These are phyloP conservation scores for Macrostomum lignano DNA, from an alignment of 1,140 invertebrate species.

Conservation along the genomic window DNA sequence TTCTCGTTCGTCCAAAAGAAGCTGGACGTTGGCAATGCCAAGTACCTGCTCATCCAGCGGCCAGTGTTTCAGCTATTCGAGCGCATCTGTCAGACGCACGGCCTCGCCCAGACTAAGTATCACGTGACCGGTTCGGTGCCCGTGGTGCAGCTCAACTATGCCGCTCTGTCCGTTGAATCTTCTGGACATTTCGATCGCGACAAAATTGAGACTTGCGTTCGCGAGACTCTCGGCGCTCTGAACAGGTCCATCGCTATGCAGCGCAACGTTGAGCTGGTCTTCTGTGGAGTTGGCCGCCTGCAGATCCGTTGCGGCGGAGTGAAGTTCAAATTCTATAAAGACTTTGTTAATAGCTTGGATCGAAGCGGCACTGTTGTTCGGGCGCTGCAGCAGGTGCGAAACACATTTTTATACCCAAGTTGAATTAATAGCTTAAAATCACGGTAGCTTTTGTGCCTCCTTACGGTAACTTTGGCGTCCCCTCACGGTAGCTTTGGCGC, in stretches of 20 bases:
- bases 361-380: conserved; percentile 18
- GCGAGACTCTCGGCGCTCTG: conserved; percentile 18
- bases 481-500: too few relatives aligned
- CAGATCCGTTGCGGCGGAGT: conserved; percentile 17
- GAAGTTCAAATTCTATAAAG: conserved; percentile 28
- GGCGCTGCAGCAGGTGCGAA: conserved; percentile 22
- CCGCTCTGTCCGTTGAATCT: conserved; percentile 19
- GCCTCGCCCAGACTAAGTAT: conserved; percentile 17
- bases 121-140: conserved; percentile 21
- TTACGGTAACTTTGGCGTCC: not conserved
- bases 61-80: conserved; percentile 25
- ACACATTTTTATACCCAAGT: not conserved
- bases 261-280: conserved; percentile 21
- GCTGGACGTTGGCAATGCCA: conserved; percentile 23
- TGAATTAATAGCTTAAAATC: not conserved
- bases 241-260: conserved; percentile 13
- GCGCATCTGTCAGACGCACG: conserved; percentile 22
- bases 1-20: conserved; percentile 24
- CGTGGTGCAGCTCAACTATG: conserved; percentile 20
- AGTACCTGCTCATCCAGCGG: conserved; percentile 20
- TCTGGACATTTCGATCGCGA: conserved; percentile 20
- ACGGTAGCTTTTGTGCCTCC: not conserved
- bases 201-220: conserved; percentile 21
- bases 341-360: conserved; percentile 23
- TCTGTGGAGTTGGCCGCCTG: conserved; percentile 20